Base-by-base conservation (phyloP, 2,113 vertebrate genomes). In the Hystrix brachyura region DNA sequence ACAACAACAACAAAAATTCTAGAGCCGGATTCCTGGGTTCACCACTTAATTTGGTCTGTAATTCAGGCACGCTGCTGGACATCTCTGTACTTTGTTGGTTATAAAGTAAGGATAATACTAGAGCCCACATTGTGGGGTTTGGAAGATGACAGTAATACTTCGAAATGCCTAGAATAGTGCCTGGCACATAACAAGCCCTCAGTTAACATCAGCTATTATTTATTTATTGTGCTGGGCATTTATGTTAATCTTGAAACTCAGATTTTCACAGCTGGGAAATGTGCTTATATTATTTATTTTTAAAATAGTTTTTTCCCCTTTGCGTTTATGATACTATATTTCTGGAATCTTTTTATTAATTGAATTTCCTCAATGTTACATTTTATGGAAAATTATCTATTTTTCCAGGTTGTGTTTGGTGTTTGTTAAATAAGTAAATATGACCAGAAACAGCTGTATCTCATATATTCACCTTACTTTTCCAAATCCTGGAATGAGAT, bases 391-490 rank as follows among this genome's bases (percentile, higher is more conserved):
- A 57, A 32, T 55, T 90, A 34, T 57, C 76, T 92, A 29, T 53
- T 95, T 38, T 91, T 87, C 64, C 34, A 93, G 25, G 51, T 57
- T 25, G 17, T 85, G 14, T 51, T 91, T 25, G 38, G 85, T 80
- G 51, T 48, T 95, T 92, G 82, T 85, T 76, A 94, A 92, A 65
- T 92, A 87, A 80, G 60, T 71, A 90, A 90, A 85, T 72, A 27
- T 60, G 57, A 48, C 64, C 29, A 59, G 48, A 95, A 92, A 82
- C 34, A 79, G 55, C 32, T 14, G 6, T 71, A 18, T 48, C n/a
- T 92, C 13, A 69, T 60, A 69, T 3, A 94, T 12, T 90, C 69
- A 74, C 27, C 43, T 62, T 25, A 84, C 46, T 78, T 95, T 91
- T 72, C 64, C 27, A 81, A 93, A 91, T 80, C 10, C 69, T 84